These are phyloP conservation scores for Pocillopora grandis DNA, from an alignment of 92 coral and sea anemone genomes.

Conservation along the genomic window DNA sequence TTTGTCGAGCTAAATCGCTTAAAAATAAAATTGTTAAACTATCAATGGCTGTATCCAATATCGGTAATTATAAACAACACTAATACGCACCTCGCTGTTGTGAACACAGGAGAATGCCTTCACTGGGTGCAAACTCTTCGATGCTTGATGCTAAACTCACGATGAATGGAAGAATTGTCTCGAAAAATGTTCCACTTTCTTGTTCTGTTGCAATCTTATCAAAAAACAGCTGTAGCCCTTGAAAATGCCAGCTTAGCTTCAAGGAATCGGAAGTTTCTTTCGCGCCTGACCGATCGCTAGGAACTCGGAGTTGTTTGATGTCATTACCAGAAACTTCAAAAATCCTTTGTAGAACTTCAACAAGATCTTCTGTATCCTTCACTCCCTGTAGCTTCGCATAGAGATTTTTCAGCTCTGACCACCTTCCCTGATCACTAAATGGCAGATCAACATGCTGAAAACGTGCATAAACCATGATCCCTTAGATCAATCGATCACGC, in stretches of 20 bases:
- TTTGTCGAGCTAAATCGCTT: slow-evolving; percentile 3
- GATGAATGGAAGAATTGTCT: slow-evolving; percentile 61
- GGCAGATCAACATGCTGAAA: slow-evolving; percentile 50
- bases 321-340: slow-evolving; percentile 60
- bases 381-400: slow-evolving; percentile 48
- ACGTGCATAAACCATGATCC: slow-evolving; percentile 7
- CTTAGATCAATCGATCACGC: not conserved
- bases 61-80: slow-evolving; percentile 12
- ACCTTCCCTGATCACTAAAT: slow-evolving; percentile 44
- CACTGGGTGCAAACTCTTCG: slow-evolving; percentile 50
- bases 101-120: slow-evolving; percentile 38
- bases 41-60: slow-evolving; percentile 25
- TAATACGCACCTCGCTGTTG: slow-evolving; percentile 61
- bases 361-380: slow-evolving; percentile 28
- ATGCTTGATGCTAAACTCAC: slow-evolving; percentile 63
- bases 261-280: slow-evolving; percentile 4
- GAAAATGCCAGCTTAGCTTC: slow-evolving; percentile 60
- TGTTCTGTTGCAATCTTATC: slow-evolving; percentile 50
- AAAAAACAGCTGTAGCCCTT: slow-evolving; percentile 69
- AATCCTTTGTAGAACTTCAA: slow-evolving; percentile 46
- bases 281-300: not conserved
- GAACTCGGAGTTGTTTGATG: slow-evolving; percentile 16
- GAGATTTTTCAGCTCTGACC: slow-evolving; percentile 66
- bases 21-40: slow-evolving; percentile 5
- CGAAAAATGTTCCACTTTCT: slow-evolving; percentile 59